A percentile compares a stretch with the other conserved stretches of the same genome.
Evolutionary conservation across 2,888 invertebrate genomes (phyloP).

Genomic region (Germaria angustata): DNA sequence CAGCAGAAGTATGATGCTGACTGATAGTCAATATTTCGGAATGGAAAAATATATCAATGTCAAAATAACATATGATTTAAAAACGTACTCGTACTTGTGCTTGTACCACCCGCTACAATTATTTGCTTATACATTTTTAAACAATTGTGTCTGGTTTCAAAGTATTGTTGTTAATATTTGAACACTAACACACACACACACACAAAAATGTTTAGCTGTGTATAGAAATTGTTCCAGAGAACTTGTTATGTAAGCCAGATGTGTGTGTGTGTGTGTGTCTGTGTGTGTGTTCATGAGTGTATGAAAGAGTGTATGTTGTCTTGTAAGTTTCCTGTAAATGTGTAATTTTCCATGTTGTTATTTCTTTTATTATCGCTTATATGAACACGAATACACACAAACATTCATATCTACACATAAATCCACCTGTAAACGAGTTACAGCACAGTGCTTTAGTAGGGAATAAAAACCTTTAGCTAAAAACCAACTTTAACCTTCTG

Average conservation of each 20-base stretch:
- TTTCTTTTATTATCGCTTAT: neutral
- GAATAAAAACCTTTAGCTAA: neutral
- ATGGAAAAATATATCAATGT: too few relatives aligned
- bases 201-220: neutral
- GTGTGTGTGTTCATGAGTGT: neutral
- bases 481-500: too few relatives aligned
- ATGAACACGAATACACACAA: neutral
- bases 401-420: neutral
- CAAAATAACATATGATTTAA: too few relatives aligned
- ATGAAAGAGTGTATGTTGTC: neutral
- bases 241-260: neutral
- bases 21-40: too few relatives aligned
- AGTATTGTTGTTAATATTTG: neutral
- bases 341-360: constrained; percentile 19
- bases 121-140: neutral
- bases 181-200: too few relatives aligned
- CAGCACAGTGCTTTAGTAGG: neutral
- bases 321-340: neutral
- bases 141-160: constrained; percentile 31
- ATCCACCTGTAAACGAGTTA: neutral
- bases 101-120: too few relatives aligned
- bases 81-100: too few relatives aligned
- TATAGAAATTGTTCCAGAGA: neutral
- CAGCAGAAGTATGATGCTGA: too few relatives aligned
- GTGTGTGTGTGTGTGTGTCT: neutral